Conservation (phyloP, 2,888 invertebrate genomes). For the Atethmia centrago region DNA sequence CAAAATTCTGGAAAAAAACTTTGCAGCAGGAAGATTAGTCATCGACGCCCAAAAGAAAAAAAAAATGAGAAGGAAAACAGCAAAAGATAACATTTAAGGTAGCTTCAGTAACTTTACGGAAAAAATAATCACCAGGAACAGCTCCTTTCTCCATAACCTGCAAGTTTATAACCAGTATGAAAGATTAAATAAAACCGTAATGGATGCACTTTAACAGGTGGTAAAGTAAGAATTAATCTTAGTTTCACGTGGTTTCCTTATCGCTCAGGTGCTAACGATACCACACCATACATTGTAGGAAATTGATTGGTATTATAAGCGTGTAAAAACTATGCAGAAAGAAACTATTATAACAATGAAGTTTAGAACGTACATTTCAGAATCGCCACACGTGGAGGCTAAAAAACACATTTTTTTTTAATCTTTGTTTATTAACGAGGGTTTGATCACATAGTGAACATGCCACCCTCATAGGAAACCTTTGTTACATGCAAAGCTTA, state of each 20-base stretch:
- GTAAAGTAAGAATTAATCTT: conserved; percentile 40
- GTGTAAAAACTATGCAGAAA: conserved; percentile 17
- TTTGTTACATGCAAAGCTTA: too few relatives aligned
- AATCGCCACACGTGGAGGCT: neutral
- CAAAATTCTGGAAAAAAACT: neutral
- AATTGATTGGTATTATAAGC: conserved; percentile 42
- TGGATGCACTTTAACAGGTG: conserved; percentile 19
- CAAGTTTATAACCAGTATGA: neutral
- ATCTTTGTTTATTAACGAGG: too few relatives aligned
- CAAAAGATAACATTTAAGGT: neutral
- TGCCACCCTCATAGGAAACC: too few relatives aligned
- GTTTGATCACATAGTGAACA: too few relatives aligned
- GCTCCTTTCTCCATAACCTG: neutral
- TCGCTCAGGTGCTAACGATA: conserved; percentile 49
- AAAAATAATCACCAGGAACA: neutral
- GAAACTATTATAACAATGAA: neutral
- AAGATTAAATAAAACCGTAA: neutral
- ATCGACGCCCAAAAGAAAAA: too few relatives aligned
- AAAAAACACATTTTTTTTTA: too few relatives aligned
- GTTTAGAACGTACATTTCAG: neutral
- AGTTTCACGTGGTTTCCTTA: conserved; percentile 48
- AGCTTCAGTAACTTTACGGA: neutral
- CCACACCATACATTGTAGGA: conserved; percentile 17
- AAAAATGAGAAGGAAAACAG: too few relatives aligned
- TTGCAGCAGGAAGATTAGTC: too few relatives aligned